Conservation (phyloP, 1,140 invertebrate species). For the Conopomorpha cramerella region DNA sequence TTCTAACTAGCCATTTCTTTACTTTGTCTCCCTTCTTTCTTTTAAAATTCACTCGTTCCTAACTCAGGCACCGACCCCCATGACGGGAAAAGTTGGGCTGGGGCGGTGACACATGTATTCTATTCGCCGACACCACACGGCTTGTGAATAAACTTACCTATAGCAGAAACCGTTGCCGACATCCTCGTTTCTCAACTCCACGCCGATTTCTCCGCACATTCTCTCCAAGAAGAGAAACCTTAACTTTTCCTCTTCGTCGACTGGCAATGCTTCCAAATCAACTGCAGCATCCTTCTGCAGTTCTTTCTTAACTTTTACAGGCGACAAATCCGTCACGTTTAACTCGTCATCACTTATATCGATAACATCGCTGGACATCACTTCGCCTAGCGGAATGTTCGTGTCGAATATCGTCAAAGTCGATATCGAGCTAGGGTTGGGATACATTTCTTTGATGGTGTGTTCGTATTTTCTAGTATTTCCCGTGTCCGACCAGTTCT, state of each 20-base stretch:
- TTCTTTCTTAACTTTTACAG: constrained; percentile 13
- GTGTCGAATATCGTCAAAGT: constrained; percentile 14
- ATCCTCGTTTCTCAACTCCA: constrained; percentile 46
- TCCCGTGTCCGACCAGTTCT: constrained; percentile 25
- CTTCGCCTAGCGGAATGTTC: constrained; percentile 6
- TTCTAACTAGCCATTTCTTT: no score
- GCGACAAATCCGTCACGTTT: no score
- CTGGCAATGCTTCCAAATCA: constrained; percentile 26
- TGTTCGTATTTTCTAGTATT: constrained; percentile 14
- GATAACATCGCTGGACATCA: constrained; percentile 30
- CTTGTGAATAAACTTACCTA: constrained; percentile 38
- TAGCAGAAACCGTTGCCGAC: constrained; percentile 42
- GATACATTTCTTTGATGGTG: constrained; percentile 23
- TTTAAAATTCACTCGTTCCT: no score
- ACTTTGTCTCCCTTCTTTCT: no score
- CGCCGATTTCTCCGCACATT: constrained; percentile 38
- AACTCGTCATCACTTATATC: constrained; percentile 22
- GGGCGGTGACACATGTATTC: no score
- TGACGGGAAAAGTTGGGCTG: no score
- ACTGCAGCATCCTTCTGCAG: constrained; percentile 4
- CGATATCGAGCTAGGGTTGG: constrained; percentile 12
- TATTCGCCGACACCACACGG: no score
- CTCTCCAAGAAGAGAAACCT: constrained; percentile 36
- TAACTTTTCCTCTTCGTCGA: constrained; percentile 29
- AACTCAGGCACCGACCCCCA: no score